phyloP scores from a whole-genome alignment of 2,888 invertebrate genomes.

The Epiperipatus broadwayi region DNA sequence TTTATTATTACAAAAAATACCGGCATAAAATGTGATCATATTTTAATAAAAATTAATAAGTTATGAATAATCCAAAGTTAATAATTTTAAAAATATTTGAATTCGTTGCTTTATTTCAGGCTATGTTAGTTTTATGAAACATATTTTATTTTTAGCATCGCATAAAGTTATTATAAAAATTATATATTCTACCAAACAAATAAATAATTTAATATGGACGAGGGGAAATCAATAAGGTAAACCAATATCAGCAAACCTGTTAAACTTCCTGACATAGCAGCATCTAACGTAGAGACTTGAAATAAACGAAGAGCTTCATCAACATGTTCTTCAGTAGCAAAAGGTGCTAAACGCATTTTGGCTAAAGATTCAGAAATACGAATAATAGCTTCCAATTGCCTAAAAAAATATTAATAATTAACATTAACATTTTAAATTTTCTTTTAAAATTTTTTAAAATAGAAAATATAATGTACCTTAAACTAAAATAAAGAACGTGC shows the following conservation, averaged over 20 bases:
- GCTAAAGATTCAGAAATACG: conserved; percentile 90
- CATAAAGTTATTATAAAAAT: not conserved
- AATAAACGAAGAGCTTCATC: conserved; percentile 87
- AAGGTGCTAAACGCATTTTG: conserved; percentile 84
- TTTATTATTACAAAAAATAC: too few relatives aligned
- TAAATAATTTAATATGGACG: not conserved
- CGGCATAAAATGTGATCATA: too few relatives aligned
- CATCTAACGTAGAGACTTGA: conserved; percentile 90
- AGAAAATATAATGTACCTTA: not conserved
- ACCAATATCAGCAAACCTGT: conserved; percentile 34
- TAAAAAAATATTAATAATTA: conserved; percentile 23
- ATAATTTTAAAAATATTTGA: too few relatives aligned
- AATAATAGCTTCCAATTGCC: conserved; percentile 85
- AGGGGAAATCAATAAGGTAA: not conserved
- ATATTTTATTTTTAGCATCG: too few relatives aligned
- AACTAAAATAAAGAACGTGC: not conserved
- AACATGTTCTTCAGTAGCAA: conserved; percentile 73
- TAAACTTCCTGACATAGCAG: conserved; percentile 76
- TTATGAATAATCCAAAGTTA: too few relatives aligned
- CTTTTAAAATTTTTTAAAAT: not conserved
- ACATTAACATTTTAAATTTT: not conserved
- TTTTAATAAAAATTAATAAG: too few relatives aligned
- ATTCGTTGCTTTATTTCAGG: too few relatives aligned
- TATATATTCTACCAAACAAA: not conserved
- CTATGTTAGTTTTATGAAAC: too few relatives aligned